Percentiles rank a stretch among this genome's conserved stretches.
Conservation (phyloP, 1,140 invertebrate genomes). For the Drosophila gunungcola region DNA sequence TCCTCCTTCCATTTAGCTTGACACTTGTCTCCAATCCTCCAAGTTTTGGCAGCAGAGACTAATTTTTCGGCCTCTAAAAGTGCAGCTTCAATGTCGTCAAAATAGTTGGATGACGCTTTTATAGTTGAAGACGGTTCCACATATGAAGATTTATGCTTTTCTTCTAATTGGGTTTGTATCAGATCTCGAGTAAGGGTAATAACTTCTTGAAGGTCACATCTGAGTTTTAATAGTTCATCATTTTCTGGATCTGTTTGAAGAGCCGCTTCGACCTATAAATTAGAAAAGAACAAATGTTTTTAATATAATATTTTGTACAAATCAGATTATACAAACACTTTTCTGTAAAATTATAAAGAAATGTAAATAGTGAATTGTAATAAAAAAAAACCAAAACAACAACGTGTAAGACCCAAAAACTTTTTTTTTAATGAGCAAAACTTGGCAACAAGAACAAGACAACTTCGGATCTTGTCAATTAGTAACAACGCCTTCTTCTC, state of each 20-base stretch:
- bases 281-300: conserved; percentile 37
- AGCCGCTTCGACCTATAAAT: conserved; percentile 94
- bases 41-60: conserved; percentile 86
- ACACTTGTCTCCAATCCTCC: conserved; percentile 93
- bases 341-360: neutral
- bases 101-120: conserved; percentile 79
- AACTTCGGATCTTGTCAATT: too few relatives aligned
- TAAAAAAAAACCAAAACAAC: too few relatives aligned
- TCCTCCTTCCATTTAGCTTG: conserved; percentile 94
- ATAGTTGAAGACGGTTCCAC: conserved; percentile 83
- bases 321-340: neutral
- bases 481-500: too few relatives aligned
- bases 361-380: neutral
- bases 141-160: conserved; percentile 87
- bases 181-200: conserved; percentile 96
- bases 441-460: too few relatives aligned
- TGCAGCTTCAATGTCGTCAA: conserved; percentile 86
- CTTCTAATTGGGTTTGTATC: conserved; percentile 93
- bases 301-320: neutral
- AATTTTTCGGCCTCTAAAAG: conserved; percentile 87
- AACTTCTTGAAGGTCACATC: conserved; percentile 96
- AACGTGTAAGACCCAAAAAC: too few relatives aligned
- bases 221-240: conserved; percentile 95
- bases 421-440: too few relatives aligned
- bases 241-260: conserved; percentile 95